These are phyloP conservation scores for Chaitophorus viminalis DNA, from an alignment of 2,888 invertebrate genomes.

Conservation along the genomic window DNA sequence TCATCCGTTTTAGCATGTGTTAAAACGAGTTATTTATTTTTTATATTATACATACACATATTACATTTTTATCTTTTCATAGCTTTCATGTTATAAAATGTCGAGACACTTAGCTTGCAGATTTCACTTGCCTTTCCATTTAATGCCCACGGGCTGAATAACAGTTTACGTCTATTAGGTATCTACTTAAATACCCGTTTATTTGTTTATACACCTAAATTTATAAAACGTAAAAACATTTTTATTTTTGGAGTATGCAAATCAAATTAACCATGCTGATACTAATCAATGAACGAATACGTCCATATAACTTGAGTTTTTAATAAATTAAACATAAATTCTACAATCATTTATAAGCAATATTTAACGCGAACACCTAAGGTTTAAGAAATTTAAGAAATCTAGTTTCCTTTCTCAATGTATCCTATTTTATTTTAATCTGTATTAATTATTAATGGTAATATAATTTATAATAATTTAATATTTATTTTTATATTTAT, in stretches of 20 bases:
- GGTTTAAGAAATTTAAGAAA: neutral
- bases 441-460: neutral
- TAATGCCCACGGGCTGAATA: slow-evolving; percentile 13
- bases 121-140: slow-evolving; percentile 57
- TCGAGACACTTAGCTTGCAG: slow-evolving; percentile 15
- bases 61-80: slow-evolving; percentile 9
- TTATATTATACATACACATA: neutral
- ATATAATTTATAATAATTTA: neutral
- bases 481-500: neutral
- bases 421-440: neutral
- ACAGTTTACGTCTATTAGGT: neutral
- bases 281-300: neutral
- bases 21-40: slow-evolving; percentile 37
- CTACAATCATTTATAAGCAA: too few species aligned
- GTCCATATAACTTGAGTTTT: too few species aligned
- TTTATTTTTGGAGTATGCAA: neutral
- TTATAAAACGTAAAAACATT: neutral
- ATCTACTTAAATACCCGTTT: neutral
- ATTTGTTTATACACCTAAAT: neutral
- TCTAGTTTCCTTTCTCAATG: neutral
- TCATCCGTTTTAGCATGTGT: slow-evolving; percentile 18
- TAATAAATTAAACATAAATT: too few species aligned
- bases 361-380: neutral
- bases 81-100: slow-evolving; percentile 32
- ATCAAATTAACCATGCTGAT: neutral